Base-by-base conservation (phyloP, 2,888 invertebrate species). In the Agonopterix heracliana region DNA sequence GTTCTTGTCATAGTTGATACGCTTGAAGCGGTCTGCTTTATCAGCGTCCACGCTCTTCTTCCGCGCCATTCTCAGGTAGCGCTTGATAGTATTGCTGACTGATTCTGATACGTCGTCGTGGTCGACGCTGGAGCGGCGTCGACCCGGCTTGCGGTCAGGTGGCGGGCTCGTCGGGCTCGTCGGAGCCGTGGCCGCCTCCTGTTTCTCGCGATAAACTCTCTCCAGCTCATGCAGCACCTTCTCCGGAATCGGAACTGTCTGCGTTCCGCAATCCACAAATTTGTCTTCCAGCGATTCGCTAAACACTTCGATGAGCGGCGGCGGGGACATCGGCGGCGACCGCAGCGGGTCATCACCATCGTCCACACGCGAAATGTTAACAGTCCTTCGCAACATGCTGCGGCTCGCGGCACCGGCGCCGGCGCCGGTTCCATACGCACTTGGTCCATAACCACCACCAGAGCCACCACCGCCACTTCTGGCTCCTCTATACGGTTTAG, bases 1-100 rank as follows among this genome's bases (percentile, higher is more conserved):
- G 68, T 95, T 96, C 52, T 94, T 90, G 67, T 96, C 96, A 66
- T 96, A 96, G 74, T 96, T 96, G 13, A 96, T 95, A 0, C 96
- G 91, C 71, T 96, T 96, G 71, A 96, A 96, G 46, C 94, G 91
- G 68, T 95, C 96, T 2, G 90, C 92, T 71, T 94, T 94, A 59
- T 94, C 94, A 2, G 93, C 92, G 73, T 96, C 95, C 9, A 94
- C 92, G 66, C 95, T 95, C 69, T 96, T 96, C 72, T 96, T 96
- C 36, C 96, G 90, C 7, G 95, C 96, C 96, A 96, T 96, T 50
- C 95, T 89, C 46, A 96, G 79, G 74, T 96, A 96, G 9, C 96
- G 89, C 76, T 96, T 96, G 53, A 96, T 95, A 57, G 95, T 96
- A 68, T 96, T 95, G 68, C 95, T 94, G 26, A 96, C 96, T 1